Evolutionary conservation across 2,888 invertebrate species (phyloP), one percentile per base, ranked within the genome.

Genomic region (Drosophila niveifrons): DNA sequence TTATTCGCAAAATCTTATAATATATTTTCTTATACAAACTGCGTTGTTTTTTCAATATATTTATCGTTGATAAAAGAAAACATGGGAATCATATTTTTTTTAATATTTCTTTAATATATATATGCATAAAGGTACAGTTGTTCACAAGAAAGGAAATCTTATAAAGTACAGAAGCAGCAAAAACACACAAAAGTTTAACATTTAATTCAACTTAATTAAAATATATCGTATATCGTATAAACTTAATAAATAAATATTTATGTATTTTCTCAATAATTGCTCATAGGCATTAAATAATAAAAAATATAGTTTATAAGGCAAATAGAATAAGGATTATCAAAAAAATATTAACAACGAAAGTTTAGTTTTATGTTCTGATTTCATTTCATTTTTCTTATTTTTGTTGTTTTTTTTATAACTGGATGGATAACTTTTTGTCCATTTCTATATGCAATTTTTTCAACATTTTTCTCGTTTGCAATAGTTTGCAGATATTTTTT

Each of bases 61-160:
- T n/a, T n/a, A 13, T 2, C 36, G 3, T 39, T 39, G n/a, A 10
- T 39, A 13, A 41, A 41, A 41, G 17, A 41, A 41, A 41, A 43
- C 31, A 44, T 34, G 31, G 8, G 6, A 29, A 1, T 10, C 6
- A 31, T 31, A 1, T 36, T 13, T 56, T 44, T 82, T 83, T 58
- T 50, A 71, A 66, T 84, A 75, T 72, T 78, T 86, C 51, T 86
- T 82, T 80, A 77, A 83, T 86, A 84, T 88, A 83, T 86, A 84
- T 88, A 88, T 89, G 74, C 85, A 82, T 82, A 89, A 88, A 87
- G 86, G 86, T 87, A 87, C 86, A 87, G 83, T 87, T 90, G 90
- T 87, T 87, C 81, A 90, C 90, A 81, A 90, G 88, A 88, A 86
- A 86, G 85, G 88, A 86, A 86, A 86, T 86, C 90, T 89, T 89